Evolutionary conservation across 2,888 invertebrate genomes (phyloP).

Genomic region (Zootermopsis nevadensis): DNA sequence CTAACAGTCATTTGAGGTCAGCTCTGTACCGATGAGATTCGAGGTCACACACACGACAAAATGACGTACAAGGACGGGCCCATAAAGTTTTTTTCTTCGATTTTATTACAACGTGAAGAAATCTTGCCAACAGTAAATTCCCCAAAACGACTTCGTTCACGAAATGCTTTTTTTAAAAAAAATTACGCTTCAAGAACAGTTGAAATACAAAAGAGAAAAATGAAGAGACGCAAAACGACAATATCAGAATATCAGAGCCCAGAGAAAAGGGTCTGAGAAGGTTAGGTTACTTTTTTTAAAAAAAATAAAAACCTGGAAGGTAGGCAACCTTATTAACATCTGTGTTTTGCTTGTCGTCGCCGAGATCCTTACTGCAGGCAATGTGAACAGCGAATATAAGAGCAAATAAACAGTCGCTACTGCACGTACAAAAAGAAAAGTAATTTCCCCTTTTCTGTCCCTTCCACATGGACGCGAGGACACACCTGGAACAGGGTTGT

Average conservation of each 20-base stretch:
- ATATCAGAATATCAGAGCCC: not conserved
- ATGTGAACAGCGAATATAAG: not conserved
- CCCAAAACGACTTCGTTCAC: not conserved
- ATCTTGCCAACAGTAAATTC: no score
- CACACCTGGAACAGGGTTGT: not conserved
- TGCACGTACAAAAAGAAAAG: not conserved
- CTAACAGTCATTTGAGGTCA: no score
- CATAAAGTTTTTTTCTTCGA: no score
- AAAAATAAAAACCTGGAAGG: not conserved
- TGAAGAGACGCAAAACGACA: not conserved
- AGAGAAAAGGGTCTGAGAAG: not conserved
- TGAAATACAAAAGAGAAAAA: not conserved
- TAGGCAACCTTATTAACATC: not conserved
- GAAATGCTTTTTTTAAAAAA: not conserved
- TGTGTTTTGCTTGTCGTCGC: not conserved
- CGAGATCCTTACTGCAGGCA: not conserved
- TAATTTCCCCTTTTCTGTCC: constrained; percentile 18
- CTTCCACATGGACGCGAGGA: not conserved
- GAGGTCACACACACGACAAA: no score
- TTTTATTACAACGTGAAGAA: no score
- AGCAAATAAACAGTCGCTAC: not conserved
- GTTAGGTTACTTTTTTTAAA: not conserved
- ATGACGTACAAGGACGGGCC: no score
- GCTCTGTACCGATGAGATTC: no score
- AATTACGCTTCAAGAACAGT: not conserved